These are phyloP conservation scores for Gambusia affinis DNA, from an alignment of 2,113 vertebrate species.

Conservation along the genomic window DNA sequence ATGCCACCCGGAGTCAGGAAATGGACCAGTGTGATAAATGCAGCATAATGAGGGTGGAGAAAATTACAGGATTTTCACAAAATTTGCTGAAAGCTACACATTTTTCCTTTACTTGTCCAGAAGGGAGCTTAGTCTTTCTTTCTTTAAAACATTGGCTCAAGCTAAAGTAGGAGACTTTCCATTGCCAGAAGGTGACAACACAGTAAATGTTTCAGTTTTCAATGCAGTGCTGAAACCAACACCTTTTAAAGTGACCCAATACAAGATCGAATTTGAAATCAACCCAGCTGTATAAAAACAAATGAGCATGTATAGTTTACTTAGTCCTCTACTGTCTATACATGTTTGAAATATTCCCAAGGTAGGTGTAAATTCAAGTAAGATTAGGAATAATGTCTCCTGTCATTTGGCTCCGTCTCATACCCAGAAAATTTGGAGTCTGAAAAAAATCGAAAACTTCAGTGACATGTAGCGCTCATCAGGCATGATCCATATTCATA, in stretches of 20 bases:
- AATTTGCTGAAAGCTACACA: slow-evolving; percentile 44
- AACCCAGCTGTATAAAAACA: no score
- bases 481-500: no score
- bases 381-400: not conserved
- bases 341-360: no score
- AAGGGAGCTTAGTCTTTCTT: not conserved
- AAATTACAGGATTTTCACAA: slow-evolving; percentile 41
- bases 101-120: slow-evolving; percentile 9
- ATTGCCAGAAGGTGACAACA: no score
- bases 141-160: not conserved
- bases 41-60: slow-evolving; percentile 43
- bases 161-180: not conserved
- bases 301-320: no score
- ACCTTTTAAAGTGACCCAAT: not conserved
- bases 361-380: not conserved
- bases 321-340: no score
- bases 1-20: slow-evolving; percentile 71
- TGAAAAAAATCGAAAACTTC: no score
- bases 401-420: not conserved
- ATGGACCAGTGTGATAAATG: slow-evolving; percentile 58
- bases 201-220: not conserved
- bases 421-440: not conserved
- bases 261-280: not conserved
- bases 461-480: no score
- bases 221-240: not conserved